These are phyloP conservation scores for Progne subis DNA, from an alignment of 2,113 vertebrate genomes.

Conservation along the genomic window DNA sequence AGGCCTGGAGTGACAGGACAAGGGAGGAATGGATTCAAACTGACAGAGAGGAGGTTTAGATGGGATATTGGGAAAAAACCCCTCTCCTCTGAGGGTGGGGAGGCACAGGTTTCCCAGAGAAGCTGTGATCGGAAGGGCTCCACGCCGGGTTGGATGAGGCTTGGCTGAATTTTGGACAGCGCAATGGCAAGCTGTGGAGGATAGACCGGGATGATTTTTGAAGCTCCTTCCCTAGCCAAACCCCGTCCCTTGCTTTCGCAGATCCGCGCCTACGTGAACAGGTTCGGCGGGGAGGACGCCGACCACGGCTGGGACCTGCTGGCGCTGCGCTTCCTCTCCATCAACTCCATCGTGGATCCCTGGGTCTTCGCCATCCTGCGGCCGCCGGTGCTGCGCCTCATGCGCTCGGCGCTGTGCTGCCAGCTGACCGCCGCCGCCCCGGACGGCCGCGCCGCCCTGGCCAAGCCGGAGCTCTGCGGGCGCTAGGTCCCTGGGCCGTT, in stretches of 20 bases:
- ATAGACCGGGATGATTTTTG: accelerated
- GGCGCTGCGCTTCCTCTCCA: conserved; percentile 86
- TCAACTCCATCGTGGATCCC: conserved; percentile 91
- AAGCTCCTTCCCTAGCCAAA: neutral
- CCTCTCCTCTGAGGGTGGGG: accelerated
- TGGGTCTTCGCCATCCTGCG: conserved; percentile 92
- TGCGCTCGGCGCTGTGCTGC: conserved; percentile 77
- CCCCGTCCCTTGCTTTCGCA: conserved; percentile 22
- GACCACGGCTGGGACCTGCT: conserved; percentile 74
- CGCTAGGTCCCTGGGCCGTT: neutral
- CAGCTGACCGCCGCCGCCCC: neutral
- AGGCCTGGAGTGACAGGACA: neutral
- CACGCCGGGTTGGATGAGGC: accelerated
- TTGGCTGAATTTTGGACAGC: accelerated
- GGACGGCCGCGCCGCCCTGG: neutral
- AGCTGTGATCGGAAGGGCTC: neutral
- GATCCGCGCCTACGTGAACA: conserved; percentile 88
- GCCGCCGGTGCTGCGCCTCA: conserved; percentile 81
- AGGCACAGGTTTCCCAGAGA: neutral
- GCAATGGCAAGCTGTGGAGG: accelerated
- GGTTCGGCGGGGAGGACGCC: accelerated
- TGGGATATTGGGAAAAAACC: no score
- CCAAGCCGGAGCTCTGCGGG: neutral
- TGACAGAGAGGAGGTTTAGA: neutral
- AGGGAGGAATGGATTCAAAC: neutral